phyloP scores from a whole-genome alignment of 2,113 vertebrate species.

The Coryphaenoides rupestris region DNA sequence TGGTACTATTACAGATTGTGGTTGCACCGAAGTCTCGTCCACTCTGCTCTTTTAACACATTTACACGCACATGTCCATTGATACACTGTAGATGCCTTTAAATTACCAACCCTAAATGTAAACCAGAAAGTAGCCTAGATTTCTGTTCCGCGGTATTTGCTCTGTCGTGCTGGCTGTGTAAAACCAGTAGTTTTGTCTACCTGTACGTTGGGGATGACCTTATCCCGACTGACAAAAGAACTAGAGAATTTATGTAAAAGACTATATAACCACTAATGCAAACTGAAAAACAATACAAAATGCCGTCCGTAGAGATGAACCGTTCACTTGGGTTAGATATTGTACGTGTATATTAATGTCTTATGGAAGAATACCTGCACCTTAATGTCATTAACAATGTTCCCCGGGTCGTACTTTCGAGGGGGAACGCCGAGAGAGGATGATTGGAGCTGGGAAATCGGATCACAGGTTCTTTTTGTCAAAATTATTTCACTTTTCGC shows the following conservation, averaged over 20 bases:
- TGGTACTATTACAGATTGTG: too few species aligned
- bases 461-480: too few species aligned
- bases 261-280: not conserved
- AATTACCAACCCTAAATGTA: conserved; percentile 33
- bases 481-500: too few species aligned
- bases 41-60: conserved; percentile 9
- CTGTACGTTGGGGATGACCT: conserved; percentile 15
- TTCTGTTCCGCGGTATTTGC: conserved; percentile 34
- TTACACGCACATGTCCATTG: conserved; percentile 12
- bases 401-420: conserved; percentile 25
- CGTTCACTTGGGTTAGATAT: conserved; percentile 41
- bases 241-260: too few species aligned
- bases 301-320: conserved; percentile 41
- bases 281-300: conserved; percentile 14
- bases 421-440: conserved; percentile 2
- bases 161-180: conserved; percentile 33
- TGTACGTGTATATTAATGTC: conserved; percentile 40
- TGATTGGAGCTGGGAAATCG: conserved; percentile 7
- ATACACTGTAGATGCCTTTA: conserved; percentile 36
- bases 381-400: conserved; percentile 52
- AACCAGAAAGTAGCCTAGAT: conserved; percentile 35
- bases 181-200: conserved; percentile 24
- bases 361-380: conserved; percentile 58
- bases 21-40: not conserved
- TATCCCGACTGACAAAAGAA: not conserved